A percentile compares a stretch with the other conserved stretches of the same genome.
Evolutionary conservation across 2,113 vertebrate species (phyloP).

Genomic region (Pagrus major): DNA sequence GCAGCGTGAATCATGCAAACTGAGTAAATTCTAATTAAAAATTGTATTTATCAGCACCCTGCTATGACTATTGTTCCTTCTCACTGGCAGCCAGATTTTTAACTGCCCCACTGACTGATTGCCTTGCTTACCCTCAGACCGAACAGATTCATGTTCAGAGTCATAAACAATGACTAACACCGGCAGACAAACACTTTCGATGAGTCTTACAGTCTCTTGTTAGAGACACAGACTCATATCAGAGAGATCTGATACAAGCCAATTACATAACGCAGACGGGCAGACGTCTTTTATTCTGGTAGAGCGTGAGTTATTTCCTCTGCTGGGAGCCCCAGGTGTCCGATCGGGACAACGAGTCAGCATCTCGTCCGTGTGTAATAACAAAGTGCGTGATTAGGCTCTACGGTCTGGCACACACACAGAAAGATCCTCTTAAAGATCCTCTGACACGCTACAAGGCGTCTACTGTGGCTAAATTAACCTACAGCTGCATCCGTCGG

Average conservation of each 20-base stretch:
- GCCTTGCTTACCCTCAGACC: background rate
- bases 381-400: slow-evolving; percentile 67
- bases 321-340: slow-evolving; percentile 61
- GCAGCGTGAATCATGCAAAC: slow-evolving; percentile 17
- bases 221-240: slow-evolving; percentile 18
- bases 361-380: slow-evolving; percentile 44
- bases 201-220: slow-evolving; percentile 16
- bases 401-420: slow-evolving; percentile 49
- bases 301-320: slow-evolving; percentile 66
- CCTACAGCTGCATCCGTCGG: slow-evolving; percentile 47
- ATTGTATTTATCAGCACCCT: slow-evolving; percentile 11
- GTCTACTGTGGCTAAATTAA: slow-evolving; percentile 39
- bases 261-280: slow-evolving; percentile 49
- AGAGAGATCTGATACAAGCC: slow-evolving; percentile 27
- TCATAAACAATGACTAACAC: slow-evolving; percentile 49
- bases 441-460: slow-evolving; percentile 69
- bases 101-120: background rate
- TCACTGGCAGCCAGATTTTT: background rate
- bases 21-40: background rate
- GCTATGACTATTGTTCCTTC: slow-evolving; percentile 10
- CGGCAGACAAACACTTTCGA: background rate
- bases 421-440: slow-evolving; percentile 70
- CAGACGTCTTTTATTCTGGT: slow-evolving; percentile 23
- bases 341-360: slow-evolving; percentile 59
- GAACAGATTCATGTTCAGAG: slow-evolving; percentile 26